Conservation (phyloP, 2,888 invertebrate species). For the Sphaerophoria rueppellii region DNA sequence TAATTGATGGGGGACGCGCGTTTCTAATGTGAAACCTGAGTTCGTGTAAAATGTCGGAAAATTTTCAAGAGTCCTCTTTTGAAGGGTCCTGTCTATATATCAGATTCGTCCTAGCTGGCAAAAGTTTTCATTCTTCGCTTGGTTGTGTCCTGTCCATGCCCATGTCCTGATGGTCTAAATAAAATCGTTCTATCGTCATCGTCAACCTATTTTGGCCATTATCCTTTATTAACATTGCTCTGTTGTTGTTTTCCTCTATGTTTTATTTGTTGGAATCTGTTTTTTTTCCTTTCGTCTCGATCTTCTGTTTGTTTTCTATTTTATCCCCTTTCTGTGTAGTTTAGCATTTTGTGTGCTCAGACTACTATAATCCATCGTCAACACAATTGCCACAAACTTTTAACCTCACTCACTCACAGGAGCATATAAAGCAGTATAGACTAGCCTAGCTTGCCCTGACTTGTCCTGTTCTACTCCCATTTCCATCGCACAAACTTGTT, state of each 20-base stretch:
- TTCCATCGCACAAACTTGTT: slow-evolving; percentile 9
- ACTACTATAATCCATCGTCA: slow-evolving; percentile 69
- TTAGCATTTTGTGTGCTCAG: slow-evolving; percentile 57
- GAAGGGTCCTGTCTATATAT: slow-evolving; percentile 48
- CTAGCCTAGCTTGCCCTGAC: background rate
- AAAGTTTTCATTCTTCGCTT: too few species aligned
- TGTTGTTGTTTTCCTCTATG: slow-evolving; percentile 19
- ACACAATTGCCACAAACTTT: slow-evolving; percentile 72
- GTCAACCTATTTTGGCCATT: slow-evolving; percentile 72
- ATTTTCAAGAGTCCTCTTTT: slow-evolving; percentile 66
- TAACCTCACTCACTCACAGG: slow-evolving; percentile 53
- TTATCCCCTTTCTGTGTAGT: slow-evolving; percentile 52
- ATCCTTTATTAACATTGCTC: slow-evolving; percentile 71
- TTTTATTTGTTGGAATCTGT: slow-evolving; percentile 1
- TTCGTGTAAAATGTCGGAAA: slow-evolving; percentile 67
- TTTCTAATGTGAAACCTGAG: slow-evolving; percentile 66
- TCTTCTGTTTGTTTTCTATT: slow-evolving; percentile 32
- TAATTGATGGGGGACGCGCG: slow-evolving; percentile 7
- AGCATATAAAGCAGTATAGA: background rate
- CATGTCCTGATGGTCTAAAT: slow-evolving; percentile 20
- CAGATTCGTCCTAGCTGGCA: background rate
- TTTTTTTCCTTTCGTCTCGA: slow-evolving; percentile 13
- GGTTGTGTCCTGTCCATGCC: background rate
- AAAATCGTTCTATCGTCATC: slow-evolving; percentile 46
- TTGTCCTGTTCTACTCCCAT: background rate